These are phyloP conservation scores for Thumatha senex DNA, from an alignment of 2,888 invertebrate species.

Conservation along the genomic window DNA sequence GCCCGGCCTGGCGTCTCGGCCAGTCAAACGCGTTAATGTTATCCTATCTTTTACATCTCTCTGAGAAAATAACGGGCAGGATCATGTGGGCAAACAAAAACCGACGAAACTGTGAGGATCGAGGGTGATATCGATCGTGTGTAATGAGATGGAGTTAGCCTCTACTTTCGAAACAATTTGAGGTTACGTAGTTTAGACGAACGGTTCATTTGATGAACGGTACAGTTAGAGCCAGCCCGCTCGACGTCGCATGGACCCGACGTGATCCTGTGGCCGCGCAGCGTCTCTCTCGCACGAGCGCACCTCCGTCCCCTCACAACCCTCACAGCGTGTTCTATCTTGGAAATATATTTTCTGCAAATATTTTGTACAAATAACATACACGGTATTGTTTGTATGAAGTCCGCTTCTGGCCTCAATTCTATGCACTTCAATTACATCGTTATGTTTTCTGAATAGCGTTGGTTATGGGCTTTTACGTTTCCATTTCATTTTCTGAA, in stretches of 20 bases:
- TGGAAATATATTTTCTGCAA: slow-evolving; percentile 14
- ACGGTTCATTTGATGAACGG: slow-evolving; percentile 17
- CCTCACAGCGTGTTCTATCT: slow-evolving; percentile 10
- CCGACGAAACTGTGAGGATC: slow-evolving; percentile 4
- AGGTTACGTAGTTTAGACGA: slow-evolving; percentile 9
- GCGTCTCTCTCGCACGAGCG: slow-evolving; percentile 3
- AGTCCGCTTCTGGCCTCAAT: not conserved
- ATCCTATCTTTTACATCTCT: slow-evolving; percentile 67
- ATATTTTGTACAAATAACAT: slow-evolving; percentile 24
- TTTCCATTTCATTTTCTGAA: too few species aligned
- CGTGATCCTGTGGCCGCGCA: too few species aligned
- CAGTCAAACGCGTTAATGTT: slow-evolving; percentile 63
- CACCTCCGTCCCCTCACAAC: slow-evolving; percentile 2
- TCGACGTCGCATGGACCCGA: not conserved
- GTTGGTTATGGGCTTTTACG: not conserved
- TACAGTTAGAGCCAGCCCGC: slow-evolving; percentile 2
- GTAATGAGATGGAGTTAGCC: not conserved
- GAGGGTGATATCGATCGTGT: slow-evolving; percentile 33
- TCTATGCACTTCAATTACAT: slow-evolving; percentile 5
- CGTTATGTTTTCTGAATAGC: slow-evolving; percentile 1
- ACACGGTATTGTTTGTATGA: slow-evolving; percentile 6
- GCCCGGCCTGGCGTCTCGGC: slow-evolving; percentile 18
- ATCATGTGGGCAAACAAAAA: slow-evolving; percentile 10
- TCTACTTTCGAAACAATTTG: slow-evolving; percentile 12
- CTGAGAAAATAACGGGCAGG: slow-evolving; percentile 42